Base-by-base conservation (phyloP, 2,113 vertebrate genomes). In the Pangasianodon hypophthalmus region DNA sequence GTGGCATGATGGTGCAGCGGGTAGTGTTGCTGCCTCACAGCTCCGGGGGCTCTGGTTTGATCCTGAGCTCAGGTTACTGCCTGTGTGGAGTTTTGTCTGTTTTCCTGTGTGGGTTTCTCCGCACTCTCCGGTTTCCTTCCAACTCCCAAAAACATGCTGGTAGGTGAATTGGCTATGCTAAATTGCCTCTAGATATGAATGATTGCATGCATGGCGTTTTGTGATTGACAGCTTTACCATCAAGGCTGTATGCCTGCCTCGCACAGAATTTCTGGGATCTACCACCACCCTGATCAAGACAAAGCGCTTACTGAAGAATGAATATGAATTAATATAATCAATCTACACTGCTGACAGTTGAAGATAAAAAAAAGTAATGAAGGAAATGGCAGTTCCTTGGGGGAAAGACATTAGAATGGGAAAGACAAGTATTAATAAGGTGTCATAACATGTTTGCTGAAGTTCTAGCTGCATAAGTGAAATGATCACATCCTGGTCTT, bases 391-490 rank as follows among this genome's bases (percentile, higher is more conserved):
- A 64, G n/a, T 85, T n/a, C 60, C n/a, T 48, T 52, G 10, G 88
- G 84, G 52, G 41, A 64, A 60, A 83, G 84, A 44, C 81, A 77
- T 84, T 89, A 32, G 58, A 48, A 13, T 52, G 48, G 56, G 60
- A 90, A 77, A 54, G 83, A 54, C 77, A 80, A 58, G 44, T 46
- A 90, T 91, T 88, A 88, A 88, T 84, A 62, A n/a, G 46, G 54
- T 69, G 58, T 84, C 83, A 60, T 82, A 86, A 83, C 86, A 82
- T 75, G 69, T 82, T 81, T 88, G 79, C 56, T 87, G 58, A 37
- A 82, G 85, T 87, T 84, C 48, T 56, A 87, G 64, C 62, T 87
- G 82, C 60, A 26, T 41, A 84, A 77, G 19, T 69, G 41, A 89
- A 88, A 87, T 77, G 84, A 71, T 84, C 64, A 85, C 67, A 73